Evolutionary conservation across 2,113 vertebrate species (phyloP), one percentile per base, ranked within the genome.

Genomic region (Dromaius novaehollandiae): DNA sequence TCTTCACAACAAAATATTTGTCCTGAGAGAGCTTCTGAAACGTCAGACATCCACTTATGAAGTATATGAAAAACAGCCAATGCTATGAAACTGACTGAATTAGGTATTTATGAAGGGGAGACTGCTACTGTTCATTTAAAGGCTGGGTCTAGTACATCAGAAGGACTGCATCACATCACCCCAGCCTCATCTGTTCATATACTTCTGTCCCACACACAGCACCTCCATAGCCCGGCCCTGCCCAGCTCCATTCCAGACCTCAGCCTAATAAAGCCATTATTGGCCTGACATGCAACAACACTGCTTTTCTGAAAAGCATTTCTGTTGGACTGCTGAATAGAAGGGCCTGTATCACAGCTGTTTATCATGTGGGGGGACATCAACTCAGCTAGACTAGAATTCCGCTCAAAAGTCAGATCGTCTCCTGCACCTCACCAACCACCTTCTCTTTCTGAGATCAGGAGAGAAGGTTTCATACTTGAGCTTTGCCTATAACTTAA

Each of bases 11-110:
- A 56, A 24, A 24, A 40, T 48, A 66, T 13, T 76, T 14, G 64
- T 65, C 51, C 60, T 2, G 26, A n/a, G 4, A 93, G 7, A 78
- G 15, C 36, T 91, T 56, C 55, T 51, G 36, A 75, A 84, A 87
- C 42, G 46, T 0, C n/a, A 15, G 14, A 61, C 0, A 0, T 13
- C 20, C 19, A 56, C 26, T 26, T 34, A 32, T 2, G 40, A 78
- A 81, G 46, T 20, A 66, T 38, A 3, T 63, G 44, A 85, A 34
- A 56, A 42, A 55, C 18, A 70, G 17, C 12, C 51, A 53, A 13
- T 7, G 13, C 26, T n/a, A 46, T 11, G 9, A 38, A 78, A 68
- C 13, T 19, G 64, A 60, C 30, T 26, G 13, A 66, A 85, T 36
- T 18, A 68, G 26, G 7, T 30, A 60, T 9, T 91, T 70, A 34